Base-by-base conservation (phyloP, 2,797 vertebrate species). In the Numenius phaeopus region DNA sequence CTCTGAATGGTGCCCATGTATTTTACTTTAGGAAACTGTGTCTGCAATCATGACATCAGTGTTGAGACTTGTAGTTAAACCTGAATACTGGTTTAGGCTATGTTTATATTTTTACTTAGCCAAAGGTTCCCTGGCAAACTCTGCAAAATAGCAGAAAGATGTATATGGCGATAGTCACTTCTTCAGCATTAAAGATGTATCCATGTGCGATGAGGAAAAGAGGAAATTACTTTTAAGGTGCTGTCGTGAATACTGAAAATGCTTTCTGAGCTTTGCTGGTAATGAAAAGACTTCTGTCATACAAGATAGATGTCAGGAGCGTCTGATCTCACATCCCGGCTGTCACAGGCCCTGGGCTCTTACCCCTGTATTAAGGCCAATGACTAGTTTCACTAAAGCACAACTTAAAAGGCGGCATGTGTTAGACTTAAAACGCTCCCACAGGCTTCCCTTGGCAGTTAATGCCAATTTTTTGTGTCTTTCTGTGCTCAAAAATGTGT, bases 401-500 rank as follows among this genome's bases (percentile, higher is more conserved):
- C 40, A 58, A 11, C 50, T 90, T 55, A 61, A 32, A 54, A 83
- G 65, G 14, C 0, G 0, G 34, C 88, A 59, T 52, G 46, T 69
- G 40, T 71, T 84, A 66, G 64, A 58, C 58, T 79, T 66, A 61
- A 65, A 95, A 22, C 34, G 39, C 49, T 73, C 26, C 83, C 58
- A 83, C 52, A 90, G 72, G 65, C 70, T 81, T 88, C 30, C 16
- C 40, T 49, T 71, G 72, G 47, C n/a, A 88, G 46, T 65, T 90
- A 88, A 42, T 59, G 23, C 52, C 59, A 47, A 14, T 40, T 89
- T 94, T 94, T 77, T 58, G 3, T 89, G 50, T 79, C 55, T 62
- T 94, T 85, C 58, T 91, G 34, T 47, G 80, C 58, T 87, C 62
- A 87, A 42, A 96, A 94, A 66, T 71, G 47, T 77, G 44, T 62